Evolutionary conservation across 2,888 invertebrate genomes (phyloP).

Genomic region (Dryobotodes eremita): DNA sequence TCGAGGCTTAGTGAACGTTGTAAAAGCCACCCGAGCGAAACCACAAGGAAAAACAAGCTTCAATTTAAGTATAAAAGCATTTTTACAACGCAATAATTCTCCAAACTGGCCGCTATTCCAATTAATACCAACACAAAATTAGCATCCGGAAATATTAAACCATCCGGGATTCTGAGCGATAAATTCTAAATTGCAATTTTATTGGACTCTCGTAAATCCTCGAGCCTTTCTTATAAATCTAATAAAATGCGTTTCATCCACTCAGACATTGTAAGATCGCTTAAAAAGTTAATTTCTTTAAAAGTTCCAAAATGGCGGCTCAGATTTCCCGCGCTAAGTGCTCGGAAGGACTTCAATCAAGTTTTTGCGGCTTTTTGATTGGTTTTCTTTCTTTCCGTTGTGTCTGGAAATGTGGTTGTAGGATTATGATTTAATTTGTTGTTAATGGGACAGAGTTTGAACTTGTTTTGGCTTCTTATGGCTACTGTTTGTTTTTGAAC

Average conservation of each 20-base stretch:
- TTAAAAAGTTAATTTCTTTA: slow-evolving; percentile 69
- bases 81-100: slow-evolving; percentile 52
- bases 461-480: slow-evolving; percentile 1
- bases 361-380: slow-evolving; percentile 48
- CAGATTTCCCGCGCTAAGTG: slow-evolving; percentile 47
- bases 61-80: slow-evolving; percentile 36
- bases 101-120: slow-evolving; percentile 36
- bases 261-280: slow-evolving; percentile 59
- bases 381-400: slow-evolving; percentile 41
- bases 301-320: slow-evolving; percentile 53
- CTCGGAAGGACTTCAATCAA: slow-evolving; percentile 39
- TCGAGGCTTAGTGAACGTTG: not conserved
- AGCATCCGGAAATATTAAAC: slow-evolving; percentile 56
- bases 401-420: slow-evolving; percentile 29
- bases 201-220: slow-evolving; percentile 71
- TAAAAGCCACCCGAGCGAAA: not conserved
- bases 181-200: slow-evolving; percentile 70
- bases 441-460: slow-evolving; percentile 14
- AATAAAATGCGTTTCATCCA: slow-evolving; percentile 71
- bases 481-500: not conserved
- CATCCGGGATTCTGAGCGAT: slow-evolving; percentile 39
- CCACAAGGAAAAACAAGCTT: not conserved
- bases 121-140: slow-evolving; percentile 59
- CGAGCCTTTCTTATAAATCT: slow-evolving; percentile 64
- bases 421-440: slow-evolving; percentile 51